These are phyloP conservation scores for Cossypha niveicapilla DNA, from an alignment of 2,797 vertebrate species.

Conservation along the genomic window DNA sequence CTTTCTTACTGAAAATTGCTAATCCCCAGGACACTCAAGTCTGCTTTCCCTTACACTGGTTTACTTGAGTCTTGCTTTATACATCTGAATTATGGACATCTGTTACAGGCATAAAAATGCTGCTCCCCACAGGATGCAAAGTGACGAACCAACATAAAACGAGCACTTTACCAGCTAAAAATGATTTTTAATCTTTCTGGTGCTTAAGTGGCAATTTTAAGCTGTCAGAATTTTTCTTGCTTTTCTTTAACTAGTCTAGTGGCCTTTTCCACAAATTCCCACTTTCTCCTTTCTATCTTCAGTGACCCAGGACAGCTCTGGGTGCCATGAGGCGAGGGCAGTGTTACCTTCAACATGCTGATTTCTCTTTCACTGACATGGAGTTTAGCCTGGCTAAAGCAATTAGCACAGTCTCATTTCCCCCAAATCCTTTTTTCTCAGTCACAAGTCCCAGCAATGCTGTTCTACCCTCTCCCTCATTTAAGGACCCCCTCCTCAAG, in stretches of 20 bases:
- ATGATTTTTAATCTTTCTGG: background rate
- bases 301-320: background rate
- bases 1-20: background rate
- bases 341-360: background rate
- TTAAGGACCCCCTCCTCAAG: background rate
- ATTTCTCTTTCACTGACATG: background rate
- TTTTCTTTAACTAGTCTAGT: background rate
- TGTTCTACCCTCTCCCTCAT: background rate
- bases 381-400: background rate
- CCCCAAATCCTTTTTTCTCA: background rate
- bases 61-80: background rate
- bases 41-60: background rate
- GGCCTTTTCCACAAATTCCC: background rate
- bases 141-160: background rate
- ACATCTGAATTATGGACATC: background rate
- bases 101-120: background rate
- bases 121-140: background rate
- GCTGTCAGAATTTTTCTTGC: background rate
- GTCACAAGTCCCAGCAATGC: background rate
- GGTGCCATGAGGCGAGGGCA: background rate
- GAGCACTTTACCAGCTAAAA: background rate
- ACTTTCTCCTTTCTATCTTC: background rate
- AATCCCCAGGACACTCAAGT: background rate
- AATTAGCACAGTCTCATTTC: background rate
- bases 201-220: background rate